These are phyloP conservation scores for Sesia bembeciformis DNA, from an alignment of 2,888 invertebrate genomes.

Conservation along the genomic window DNA sequence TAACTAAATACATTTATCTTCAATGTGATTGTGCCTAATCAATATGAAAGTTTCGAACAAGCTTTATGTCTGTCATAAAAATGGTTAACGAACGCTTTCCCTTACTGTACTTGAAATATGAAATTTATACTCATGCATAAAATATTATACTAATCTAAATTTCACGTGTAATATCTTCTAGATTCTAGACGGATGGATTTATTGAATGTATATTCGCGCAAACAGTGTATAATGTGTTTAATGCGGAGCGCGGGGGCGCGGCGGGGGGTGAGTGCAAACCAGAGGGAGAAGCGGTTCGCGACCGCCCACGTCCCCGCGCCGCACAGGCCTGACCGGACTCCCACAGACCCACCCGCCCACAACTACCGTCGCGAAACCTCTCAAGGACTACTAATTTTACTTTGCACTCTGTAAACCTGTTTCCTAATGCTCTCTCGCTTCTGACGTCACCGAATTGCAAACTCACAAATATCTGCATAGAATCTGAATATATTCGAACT, in stretches of 20 bases:
- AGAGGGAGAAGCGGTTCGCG: conserved; percentile 28
- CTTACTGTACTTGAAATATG: no score
- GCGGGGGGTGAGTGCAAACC: conserved; percentile 11
- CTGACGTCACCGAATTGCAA: conserved; percentile 19
- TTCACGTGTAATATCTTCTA: no score
- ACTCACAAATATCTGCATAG: neutral
- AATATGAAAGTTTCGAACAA: no score
- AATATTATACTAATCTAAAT: no score
- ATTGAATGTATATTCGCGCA: neutral
- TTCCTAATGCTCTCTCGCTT: conserved; percentile 33
- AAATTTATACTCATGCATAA: no score
- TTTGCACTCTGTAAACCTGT: conserved; percentile 52
- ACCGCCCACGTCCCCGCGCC: conserved; percentile 22
- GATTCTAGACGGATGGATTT: neutral
- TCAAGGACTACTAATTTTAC: conserved; percentile 51
- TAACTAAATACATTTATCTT: no score
- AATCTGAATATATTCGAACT: no score
- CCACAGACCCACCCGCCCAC: conserved; percentile 41
- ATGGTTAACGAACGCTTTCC: no score
- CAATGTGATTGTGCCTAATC: no score
- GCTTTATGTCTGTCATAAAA: no score
- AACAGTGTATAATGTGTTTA: conserved; percentile 1
- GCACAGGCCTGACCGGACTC: neutral
- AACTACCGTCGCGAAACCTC: conserved; percentile 50
- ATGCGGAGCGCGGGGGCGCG: neutral